Evolutionary conservation across 2,888 invertebrate species (phyloP), one percentile per base, ranked within the genome.

Genomic region (Hydriomena furcata): DNA sequence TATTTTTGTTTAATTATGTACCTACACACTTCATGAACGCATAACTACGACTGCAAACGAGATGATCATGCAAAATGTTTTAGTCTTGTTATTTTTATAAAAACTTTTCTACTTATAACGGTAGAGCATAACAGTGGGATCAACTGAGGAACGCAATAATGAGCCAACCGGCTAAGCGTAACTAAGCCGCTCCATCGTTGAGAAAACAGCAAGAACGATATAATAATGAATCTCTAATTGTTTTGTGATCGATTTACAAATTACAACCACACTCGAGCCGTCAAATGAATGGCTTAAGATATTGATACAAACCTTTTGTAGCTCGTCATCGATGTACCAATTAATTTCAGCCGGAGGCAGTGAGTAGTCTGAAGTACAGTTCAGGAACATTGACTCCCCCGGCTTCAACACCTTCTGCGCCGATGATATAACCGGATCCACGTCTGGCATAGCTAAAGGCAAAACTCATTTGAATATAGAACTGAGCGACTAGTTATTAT

Each of bases 251-350:
- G 51, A 55, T 59, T 58, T 60, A 54, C 55, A 42, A 30, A 60
- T 58, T 60, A 54, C 55, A 42, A 30, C 38, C 34, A 44, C 58
- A 62, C 61, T 58, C 12, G 6, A 58, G 49, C 38, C 24, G 21
- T 52, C 61, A 59, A 37, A 59, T 55, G 36, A 38, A 45, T 38
- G 41, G 43, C 32, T 28, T 40, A 41, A 21, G 30, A 43, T 7
- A 30, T 38, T 17, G 6, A 37, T 61, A 76, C 78, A 35, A 65
- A 89, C 89, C 89, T 85, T 88, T 70, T 89, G 88, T 52, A 84
- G 62, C 58, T 86, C 87, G 46, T 85, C 78, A 64, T 89, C 87
- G 64, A 90, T 82, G 67, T 86, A 89, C 89, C 89, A 90, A 73
- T 86, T 87, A 62, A 90, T 89, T 54, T 87, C 85, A n/a, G 89